A percentile compares a stretch with the other conserved stretches of the same genome.
phyloP scores from a whole-genome alignment of 2,113 vertebrate species.

The Passer domesticus region DNA sequence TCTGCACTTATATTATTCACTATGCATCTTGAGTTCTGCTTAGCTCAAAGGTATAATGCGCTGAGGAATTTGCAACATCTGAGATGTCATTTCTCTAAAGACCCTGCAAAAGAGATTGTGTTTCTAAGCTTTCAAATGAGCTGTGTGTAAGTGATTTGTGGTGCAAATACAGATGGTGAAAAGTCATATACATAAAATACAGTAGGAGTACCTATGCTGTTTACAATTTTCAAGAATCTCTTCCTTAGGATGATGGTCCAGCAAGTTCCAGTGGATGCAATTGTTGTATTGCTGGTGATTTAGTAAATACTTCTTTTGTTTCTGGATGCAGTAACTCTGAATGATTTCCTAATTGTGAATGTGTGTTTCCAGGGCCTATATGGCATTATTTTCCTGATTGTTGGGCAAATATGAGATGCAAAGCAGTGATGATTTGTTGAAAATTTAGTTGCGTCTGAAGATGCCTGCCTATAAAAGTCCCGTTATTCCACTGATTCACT shows the following conservation, averaged over 20 bases:
- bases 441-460: neutral
- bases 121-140: neutral
- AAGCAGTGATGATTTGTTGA: neutral
- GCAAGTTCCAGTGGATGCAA: neutral
- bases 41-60: neutral
- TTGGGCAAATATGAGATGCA: neutral
- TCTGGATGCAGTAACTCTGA: neutral
- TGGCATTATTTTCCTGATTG: neutral
- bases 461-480: neutral
- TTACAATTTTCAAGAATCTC: neutral
- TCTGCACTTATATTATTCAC: neutral
- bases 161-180: neutral
- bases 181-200: neutral
- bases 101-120: neutral
- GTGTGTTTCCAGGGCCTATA: neutral
- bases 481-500: neutral
- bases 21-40: neutral
- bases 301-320: neutral
- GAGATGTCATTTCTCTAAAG: neutral
- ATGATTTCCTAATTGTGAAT: neutral
- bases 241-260: neutral
- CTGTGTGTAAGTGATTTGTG: neutral
- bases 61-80: neutral
- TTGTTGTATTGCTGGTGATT: neutral
- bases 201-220: neutral